Conservation (phyloP, 2,113 vertebrate species). For the Ophiodon elongatus region DNA sequence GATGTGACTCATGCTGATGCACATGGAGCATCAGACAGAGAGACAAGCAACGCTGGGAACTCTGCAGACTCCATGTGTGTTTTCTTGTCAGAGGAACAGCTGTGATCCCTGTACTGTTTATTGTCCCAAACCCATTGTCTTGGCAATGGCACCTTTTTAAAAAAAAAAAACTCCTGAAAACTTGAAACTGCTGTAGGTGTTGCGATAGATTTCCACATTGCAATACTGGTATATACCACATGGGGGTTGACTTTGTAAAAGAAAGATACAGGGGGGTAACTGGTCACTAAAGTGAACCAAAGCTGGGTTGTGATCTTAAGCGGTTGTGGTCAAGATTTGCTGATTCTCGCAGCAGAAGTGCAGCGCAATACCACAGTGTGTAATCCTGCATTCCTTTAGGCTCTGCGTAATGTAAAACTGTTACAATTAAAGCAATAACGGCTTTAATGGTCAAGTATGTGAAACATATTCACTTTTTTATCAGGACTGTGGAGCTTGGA, state of each 20-base stretch:
- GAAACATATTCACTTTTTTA: conserved; percentile 45
- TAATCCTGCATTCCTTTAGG: conserved; percentile 43
- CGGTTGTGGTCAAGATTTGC: conserved; percentile 23
- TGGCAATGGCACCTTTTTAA: conserved; percentile 60
- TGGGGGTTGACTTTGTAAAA: conserved; percentile 46
- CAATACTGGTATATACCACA: conserved; percentile 67
- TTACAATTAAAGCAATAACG: conserved; percentile 72
- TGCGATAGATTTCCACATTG: conserved; percentile 63
- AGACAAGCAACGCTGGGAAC: conserved; percentile 41
- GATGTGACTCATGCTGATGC: conserved; percentile 54
- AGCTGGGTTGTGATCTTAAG: conserved; percentile 26
- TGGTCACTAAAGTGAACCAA: conserved; percentile 17
- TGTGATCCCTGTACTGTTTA: conserved; percentile 39
- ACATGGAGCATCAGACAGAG: conserved; percentile 41
- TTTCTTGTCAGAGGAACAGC: conserved; percentile 36
- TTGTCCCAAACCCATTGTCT: conserved; percentile 55
- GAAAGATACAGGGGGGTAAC: not conserved
- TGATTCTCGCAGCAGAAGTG: conserved; percentile 30
- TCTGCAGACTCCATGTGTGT: conserved; percentile 16
- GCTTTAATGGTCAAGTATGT: conserved; percentile 68
- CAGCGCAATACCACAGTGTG: conserved; percentile 40
- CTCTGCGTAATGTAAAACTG: conserved; percentile 51
- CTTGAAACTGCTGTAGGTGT: conserved; percentile 69
- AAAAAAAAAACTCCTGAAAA: conserved; percentile 77
- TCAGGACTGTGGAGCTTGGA: conserved; percentile 26